Base-by-base conservation (phyloP, 2,888 invertebrate genomes). In the Isoperla grammatica region DNA sequence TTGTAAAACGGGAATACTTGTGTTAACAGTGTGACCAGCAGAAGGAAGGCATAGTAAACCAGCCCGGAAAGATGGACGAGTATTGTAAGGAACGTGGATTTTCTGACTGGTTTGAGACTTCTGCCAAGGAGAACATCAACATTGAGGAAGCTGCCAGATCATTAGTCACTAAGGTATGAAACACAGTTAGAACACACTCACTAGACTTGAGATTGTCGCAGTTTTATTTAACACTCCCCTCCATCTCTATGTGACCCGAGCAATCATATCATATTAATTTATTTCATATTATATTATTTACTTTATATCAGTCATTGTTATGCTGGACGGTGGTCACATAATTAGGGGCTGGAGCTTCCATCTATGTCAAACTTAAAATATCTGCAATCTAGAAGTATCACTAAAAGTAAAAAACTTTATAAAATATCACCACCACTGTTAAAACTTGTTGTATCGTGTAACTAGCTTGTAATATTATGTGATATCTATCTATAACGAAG, bases 81-180 rank as follows among this genome's bases (percentile, higher is more conserved):
- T 94, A 91, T 73, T 95, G 95, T 70, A 84, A 86, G 68, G 93
- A 95, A 70, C 89, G 94, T 69, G 91, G 93, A 0, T 97, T 97
- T 74, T 83, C 90, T 12, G 91, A 91, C 13, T 97, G 96, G 95
- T 95, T 89, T 73, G 93, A 95, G 77, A 96, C 95, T 1, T 96
- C 95, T 0, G 96, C 96, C 46, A 96, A 95, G 75, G 95, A 96
- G 71, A 94, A 95, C 71, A 87, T 94, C 58, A 94, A 97, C 74
- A 95, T 98, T 57, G 96, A 97, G 73, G 95, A 97, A 73, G 92
- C 97, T 43, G 93, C 95, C 3, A 83, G 87, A 70, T 88, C 89
- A 70, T 81, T 98, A 76, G 93, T 97, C 61, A 87, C 87, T 76
- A 90, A 93, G 85, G 95, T 95, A 74, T 73, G 66, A 63, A 20